These are phyloP conservation scores for Thereva unica DNA, from an alignment of 2,888 invertebrate species.

Conservation along the genomic window DNA sequence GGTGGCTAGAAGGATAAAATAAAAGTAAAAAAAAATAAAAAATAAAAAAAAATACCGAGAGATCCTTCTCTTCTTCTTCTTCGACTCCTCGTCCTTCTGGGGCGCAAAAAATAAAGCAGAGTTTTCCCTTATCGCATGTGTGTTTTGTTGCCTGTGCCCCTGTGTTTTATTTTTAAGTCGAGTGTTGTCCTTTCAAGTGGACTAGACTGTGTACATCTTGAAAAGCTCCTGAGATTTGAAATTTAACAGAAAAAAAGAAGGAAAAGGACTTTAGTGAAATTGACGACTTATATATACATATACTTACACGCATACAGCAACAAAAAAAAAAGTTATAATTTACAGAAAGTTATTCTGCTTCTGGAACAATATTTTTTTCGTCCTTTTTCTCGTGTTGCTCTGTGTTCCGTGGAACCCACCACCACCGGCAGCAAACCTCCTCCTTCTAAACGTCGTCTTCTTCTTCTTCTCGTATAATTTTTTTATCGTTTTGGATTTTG, in stretches of 20 bases:
- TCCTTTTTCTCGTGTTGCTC: too few relatives aligned
- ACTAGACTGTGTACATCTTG: conserved; percentile 16
- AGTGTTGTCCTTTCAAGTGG: conserved; percentile 10
- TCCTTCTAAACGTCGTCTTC: conserved; percentile 7
- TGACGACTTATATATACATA: too few relatives aligned
- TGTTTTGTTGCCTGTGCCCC: neutral
- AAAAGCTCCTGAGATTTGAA: conserved; percentile 11
- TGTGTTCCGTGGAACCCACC: neutral
- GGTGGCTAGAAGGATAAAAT: too few relatives aligned
- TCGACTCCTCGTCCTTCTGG: conserved; percentile 1
- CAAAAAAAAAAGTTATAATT: too few relatives aligned
- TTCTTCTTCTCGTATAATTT: conserved; percentile 4
- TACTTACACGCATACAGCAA: too few relatives aligned
- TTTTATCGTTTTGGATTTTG: conserved; percentile 6
- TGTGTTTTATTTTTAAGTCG: too few relatives aligned
- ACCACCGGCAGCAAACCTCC: neutral
- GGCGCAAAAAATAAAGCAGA: conserved; percentile 9
- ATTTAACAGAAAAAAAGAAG: neutral
- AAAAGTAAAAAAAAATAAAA: too few relatives aligned
- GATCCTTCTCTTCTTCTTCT: neutral
- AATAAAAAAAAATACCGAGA: too few relatives aligned
- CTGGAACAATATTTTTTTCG: too few relatives aligned
- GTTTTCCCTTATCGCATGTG: conserved; percentile 7
- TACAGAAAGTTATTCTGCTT: too few relatives aligned
- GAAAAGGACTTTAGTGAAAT: neutral